Conservation (phyloP, 2,797 vertebrate genomes). For the Sebastes goodei region DNA sequence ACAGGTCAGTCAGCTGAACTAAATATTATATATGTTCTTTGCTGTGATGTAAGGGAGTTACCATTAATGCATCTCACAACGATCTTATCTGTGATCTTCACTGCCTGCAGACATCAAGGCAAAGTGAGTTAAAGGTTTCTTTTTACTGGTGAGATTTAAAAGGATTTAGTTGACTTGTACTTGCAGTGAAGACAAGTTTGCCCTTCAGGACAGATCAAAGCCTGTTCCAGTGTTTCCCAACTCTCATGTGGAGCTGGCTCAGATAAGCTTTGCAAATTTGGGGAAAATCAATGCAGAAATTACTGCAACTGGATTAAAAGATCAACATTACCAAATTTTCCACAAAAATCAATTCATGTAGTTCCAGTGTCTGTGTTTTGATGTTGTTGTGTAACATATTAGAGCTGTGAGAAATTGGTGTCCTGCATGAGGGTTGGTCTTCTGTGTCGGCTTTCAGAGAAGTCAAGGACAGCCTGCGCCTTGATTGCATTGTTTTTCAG, state of each 20-base stretch:
- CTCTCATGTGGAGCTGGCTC: neutral
- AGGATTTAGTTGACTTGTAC: conserved; percentile 28
- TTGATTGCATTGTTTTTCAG: conserved; percentile 17
- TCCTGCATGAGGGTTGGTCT: neutral
- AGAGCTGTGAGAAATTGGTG: neutral
- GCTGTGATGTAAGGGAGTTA: neutral
- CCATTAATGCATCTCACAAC: neutral
- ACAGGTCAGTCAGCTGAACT: neutral
- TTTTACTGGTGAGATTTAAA: conserved; percentile 25
- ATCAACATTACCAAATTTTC: conserved; percentile 19
- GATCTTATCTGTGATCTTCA: conserved; percentile 7
- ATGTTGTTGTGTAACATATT: conserved; percentile 34
- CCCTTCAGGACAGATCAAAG: conserved; percentile 49
- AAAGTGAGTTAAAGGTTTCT: conserved; percentile 8
- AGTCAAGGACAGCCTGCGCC: neutral
- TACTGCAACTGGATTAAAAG: conserved; percentile 22
- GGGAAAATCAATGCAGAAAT: conserved; percentile 12
- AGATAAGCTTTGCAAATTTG: conserved; percentile 38
- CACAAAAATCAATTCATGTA: neutral
- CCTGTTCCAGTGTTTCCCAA: conserved; percentile 18
- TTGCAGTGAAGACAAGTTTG: conserved; percentile 28
- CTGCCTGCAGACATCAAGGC: conserved; percentile 22
- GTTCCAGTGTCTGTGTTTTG: neutral
- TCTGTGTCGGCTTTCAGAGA: conserved; percentile 11
- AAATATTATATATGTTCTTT: neutral